Evolutionary conservation across 1,140 invertebrate species (phyloP).

Genomic region (Dreissena rostriformis): DNA sequence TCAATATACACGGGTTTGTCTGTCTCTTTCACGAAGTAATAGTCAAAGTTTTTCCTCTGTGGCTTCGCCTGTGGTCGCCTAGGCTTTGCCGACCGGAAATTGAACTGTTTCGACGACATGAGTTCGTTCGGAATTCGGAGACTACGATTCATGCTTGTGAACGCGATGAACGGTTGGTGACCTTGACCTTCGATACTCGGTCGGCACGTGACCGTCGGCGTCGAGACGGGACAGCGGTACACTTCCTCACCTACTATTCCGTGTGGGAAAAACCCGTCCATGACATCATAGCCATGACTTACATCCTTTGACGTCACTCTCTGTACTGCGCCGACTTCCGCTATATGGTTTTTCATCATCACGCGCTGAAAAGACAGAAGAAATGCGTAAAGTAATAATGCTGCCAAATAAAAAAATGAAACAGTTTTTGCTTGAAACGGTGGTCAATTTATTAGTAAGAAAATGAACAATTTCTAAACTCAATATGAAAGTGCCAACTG

Average conservation of each 20-base stretch:
- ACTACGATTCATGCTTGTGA: slow-evolving; percentile 41
- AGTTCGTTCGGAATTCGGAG: slow-evolving; percentile 38
- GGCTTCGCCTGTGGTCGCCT: slow-evolving; percentile 27
- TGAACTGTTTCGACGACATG: slow-evolving; percentile 18
- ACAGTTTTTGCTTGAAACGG: too few species aligned
- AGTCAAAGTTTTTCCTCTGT: slow-evolving; percentile 53
- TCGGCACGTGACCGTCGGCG: slow-evolving; percentile 34
- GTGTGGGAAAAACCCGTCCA: slow-evolving; percentile 1
- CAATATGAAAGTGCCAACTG: too few species aligned
- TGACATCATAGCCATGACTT: slow-evolving; percentile 1
- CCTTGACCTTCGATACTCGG: background rate
- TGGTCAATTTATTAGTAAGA: too few species aligned
- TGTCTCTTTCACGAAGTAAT: slow-evolving; percentile 43
- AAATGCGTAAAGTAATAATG: too few species aligned
- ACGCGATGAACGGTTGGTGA: slow-evolving; percentile 26
- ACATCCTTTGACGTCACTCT: too few species aligned
- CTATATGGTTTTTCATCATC: too few species aligned
- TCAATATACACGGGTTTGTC: slow-evolving; percentile 25
- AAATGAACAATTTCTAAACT: too few species aligned
- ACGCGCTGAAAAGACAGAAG: too few species aligned
- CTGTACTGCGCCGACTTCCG: too few species aligned
- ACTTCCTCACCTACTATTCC: slow-evolving; percentile 8
- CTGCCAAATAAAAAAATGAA: too few species aligned
- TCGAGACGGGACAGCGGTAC: slow-evolving; percentile 51
- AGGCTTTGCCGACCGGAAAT: background rate